phyloP scores from a whole-genome alignment of 2,797 vertebrate genomes.

The Acipenser ruthenus region DNA sequence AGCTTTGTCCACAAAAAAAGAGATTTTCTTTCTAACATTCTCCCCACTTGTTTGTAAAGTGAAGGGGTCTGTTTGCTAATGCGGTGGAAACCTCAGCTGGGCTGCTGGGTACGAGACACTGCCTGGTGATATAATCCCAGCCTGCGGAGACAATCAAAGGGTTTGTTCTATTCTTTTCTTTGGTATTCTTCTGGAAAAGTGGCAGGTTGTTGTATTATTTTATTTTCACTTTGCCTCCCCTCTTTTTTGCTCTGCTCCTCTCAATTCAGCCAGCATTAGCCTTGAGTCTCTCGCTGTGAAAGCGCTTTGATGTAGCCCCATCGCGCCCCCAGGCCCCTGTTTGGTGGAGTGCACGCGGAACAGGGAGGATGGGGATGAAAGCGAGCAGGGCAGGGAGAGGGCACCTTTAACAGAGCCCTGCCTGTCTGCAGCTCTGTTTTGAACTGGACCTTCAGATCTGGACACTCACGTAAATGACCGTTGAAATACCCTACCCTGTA shows the following conservation, averaged over 20 bases:
- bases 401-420: constrained; percentile 80
- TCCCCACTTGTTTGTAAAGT: constrained; percentile 93
- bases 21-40: constrained; percentile 82
- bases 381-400: constrained; percentile 67
- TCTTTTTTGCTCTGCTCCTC: constrained; percentile 67
- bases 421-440: constrained; percentile 76
- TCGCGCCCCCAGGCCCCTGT: constrained; percentile 71
- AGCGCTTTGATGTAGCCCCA: constrained; percentile 92
- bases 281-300: constrained; percentile 78
- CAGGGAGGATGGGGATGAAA: constrained; percentile 82
- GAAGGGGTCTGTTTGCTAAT: constrained; percentile 65
- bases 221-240: constrained; percentile 60
- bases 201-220: constrained; percentile 44
- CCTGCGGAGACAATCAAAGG: constrained; percentile 77
- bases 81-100: constrained; percentile 70
- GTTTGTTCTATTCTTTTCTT: constrained; percentile 74
- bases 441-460: constrained; percentile 78
- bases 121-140: constrained; percentile 55
- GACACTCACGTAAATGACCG: constrained; percentile 15
- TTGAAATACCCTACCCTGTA: constrained; percentile 64
- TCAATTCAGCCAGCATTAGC: constrained; percentile 88
- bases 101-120: constrained; percentile 55
- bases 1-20: constrained; percentile 71
- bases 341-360: constrained; percentile 76
- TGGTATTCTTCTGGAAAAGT: too few relatives aligned